A percentile compares a stretch with the other conserved stretches of the same genome.
phyloP scores from a whole-genome alignment of 1,140 invertebrate species.

The Aphelinus certus region DNA sequence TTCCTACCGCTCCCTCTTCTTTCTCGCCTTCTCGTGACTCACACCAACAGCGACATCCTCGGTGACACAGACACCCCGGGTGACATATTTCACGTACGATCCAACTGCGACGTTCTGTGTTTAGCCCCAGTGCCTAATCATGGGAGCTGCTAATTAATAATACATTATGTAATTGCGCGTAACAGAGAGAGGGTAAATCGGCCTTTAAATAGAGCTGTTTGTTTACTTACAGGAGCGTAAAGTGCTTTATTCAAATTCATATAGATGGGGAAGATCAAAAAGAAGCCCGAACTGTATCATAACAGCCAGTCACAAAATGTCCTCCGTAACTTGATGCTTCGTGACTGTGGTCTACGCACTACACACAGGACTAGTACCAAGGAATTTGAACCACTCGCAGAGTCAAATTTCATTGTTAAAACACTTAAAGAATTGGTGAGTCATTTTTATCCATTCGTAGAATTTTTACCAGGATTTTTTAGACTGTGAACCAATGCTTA shows the following conservation, averaged over 20 bases:
- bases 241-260: constrained; percentile 6
- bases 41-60: too few relatives aligned
- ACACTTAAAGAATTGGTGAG: constrained; percentile 66
- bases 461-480: too few relatives aligned
- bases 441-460: constrained; percentile 28
- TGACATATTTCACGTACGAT: too few relatives aligned
- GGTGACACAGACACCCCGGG: too few relatives aligned
- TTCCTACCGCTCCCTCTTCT: too few relatives aligned
- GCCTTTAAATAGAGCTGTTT: not conserved
- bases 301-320: constrained; percentile 52
- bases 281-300: constrained; percentile 47
- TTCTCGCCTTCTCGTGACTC: too few relatives aligned
- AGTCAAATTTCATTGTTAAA: constrained; percentile 67
- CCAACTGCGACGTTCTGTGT: too few relatives aligned
- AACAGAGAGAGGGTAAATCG: too few relatives aligned
- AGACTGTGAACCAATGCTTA: too few relatives aligned
- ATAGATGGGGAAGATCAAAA: constrained; percentile 55
- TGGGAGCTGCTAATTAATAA: too few relatives aligned
- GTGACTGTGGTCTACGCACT: constrained; percentile 55
- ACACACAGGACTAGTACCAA: constrained; percentile 52
- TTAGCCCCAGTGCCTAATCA: too few relatives aligned
- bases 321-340: constrained; percentile 55
- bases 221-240: not conserved
- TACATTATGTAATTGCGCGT: too few relatives aligned
- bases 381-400: constrained; percentile 65